phyloP scores from a whole-genome alignment of 2,797 vertebrate species.

The Otus scops region DNA sequence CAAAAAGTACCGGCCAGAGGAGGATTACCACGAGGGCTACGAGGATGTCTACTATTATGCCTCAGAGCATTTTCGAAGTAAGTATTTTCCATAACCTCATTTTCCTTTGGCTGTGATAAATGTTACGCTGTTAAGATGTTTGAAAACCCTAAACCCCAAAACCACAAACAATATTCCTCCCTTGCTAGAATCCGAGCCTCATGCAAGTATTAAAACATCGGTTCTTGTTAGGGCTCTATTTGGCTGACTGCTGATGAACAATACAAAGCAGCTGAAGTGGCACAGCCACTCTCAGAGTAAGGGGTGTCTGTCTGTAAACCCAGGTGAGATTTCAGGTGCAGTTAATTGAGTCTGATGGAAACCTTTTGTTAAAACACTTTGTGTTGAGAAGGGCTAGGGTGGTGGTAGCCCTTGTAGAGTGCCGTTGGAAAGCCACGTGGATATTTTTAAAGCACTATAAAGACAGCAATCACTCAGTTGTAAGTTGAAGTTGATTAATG shows the following conservation, averaged over 20 bases:
- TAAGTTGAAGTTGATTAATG: slow-evolving; percentile 11
- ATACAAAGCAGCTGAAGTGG: slow-evolving; percentile 30
- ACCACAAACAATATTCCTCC: background rate
- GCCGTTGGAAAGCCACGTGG: background rate
- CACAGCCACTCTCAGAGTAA: background rate
- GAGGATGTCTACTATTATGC: slow-evolving; percentile 98
- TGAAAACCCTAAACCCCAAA: background rate
- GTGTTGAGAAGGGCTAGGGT: background rate
- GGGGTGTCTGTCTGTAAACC: background rate
- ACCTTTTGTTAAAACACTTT: slow-evolving; percentile 16
- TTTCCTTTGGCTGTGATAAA: slow-evolving; percentile 6
- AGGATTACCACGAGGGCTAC: slow-evolving; percentile 98
- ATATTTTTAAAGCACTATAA: background rate
- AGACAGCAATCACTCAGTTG: background rate
- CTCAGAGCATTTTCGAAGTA: slow-evolving; percentile 92
- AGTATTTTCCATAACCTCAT: slow-evolving; percentile 63
- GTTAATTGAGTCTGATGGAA: slow-evolving; percentile 40
- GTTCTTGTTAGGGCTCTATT: background rate
- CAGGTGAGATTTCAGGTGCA: slow-evolving; percentile 44
- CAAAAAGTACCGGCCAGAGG: slow-evolving; percentile 95
- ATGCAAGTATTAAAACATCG: background rate
- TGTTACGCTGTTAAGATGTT: slow-evolving; percentile 2
- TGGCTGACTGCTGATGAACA: background rate
- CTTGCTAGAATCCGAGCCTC: background rate
- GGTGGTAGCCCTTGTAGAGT: background rate